Conservation (phyloP, 1,140 invertebrate genomes). For the Ladona fulva region DNA sequence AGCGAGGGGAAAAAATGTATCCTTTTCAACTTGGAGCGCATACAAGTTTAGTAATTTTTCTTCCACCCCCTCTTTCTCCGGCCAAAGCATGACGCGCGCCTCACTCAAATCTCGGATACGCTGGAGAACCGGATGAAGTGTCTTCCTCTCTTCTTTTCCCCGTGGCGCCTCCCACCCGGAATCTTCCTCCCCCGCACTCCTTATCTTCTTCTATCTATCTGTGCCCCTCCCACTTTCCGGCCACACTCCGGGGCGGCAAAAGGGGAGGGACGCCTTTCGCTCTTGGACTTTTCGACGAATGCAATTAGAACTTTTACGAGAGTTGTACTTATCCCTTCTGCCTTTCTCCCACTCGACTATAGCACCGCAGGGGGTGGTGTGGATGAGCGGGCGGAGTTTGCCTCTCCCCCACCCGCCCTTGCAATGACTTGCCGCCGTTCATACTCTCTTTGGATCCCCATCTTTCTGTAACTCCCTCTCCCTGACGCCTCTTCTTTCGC, state of each 20-base stretch:
- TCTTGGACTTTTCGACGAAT: constrained; percentile 9
- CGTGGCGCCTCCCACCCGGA: not conserved
- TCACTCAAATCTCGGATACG: not conserved
- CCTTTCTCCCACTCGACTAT: not conserved
- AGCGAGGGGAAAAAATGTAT: not conserved
- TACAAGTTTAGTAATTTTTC: constrained; percentile 4
- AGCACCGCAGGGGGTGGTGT: not conserved
- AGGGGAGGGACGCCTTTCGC: not conserved
- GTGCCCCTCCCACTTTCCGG: no score
- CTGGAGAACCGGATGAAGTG: not conserved
- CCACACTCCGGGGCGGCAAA: not conserved
- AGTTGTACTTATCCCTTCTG: not conserved
- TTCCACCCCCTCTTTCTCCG: not conserved
- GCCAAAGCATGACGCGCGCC: not conserved
- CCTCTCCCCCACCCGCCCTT: no score
- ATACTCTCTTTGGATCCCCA: no score
- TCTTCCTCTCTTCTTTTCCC: not conserved
- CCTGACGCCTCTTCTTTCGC: no score
- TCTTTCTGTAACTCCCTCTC: no score
- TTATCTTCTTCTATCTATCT: not conserved
- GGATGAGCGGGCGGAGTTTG: no score
- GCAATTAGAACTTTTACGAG: constrained; percentile 9
- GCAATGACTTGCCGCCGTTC: no score
- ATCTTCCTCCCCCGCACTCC: not conserved
- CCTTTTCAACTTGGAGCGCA: not conserved